Evolutionary conservation across 2,113 vertebrate genomes (phyloP), one percentile per base, ranked within the genome.

Genomic region (Orycteropus afer): DNA sequence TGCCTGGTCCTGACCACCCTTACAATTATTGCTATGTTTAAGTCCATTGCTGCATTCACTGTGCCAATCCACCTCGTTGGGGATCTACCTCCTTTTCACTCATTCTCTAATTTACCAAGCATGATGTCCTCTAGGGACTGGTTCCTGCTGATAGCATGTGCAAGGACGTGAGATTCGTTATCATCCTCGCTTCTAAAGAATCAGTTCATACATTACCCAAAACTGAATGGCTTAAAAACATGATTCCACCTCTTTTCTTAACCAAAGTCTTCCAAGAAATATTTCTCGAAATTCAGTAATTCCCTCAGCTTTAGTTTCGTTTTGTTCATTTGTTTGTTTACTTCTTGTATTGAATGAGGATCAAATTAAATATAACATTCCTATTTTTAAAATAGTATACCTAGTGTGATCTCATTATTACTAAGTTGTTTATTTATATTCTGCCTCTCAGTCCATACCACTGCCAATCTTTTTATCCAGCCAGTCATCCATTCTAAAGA

Each of bases 161-260:
- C 3, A 34, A 32, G 9, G 10, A 65, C 3, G 29, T 3, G 15
- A 65, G 22, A 57, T 22, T 5, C 20, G 23, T 4, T 57, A 18
- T 57, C 22, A 3, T 22, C 55, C 7, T 57, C 20, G 12, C 11
- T 65, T 13, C 61, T 65, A 61, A 61, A 77, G 29, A 88, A 40
- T 49, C n/a, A 51, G n/a, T 78, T 65, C 15, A 37, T 27, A 45
- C 22, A 2, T 6, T 61, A 17, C 15, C 37, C 4, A 25, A 91
- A 94, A 86, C 8, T 61, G 67, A 95, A 79, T 20, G 40, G 22
- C 63, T 90, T n/a, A 45, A 79, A 90, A 65, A 86, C 22, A n/a
- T 22, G 5, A 42, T 49, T 57, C 20, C n/a, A 78, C 45, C 45
- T 73, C 25, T 74, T 53, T 81, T 51, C 78, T 63, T 74, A 67